Evolutionary conservation across 2,888 invertebrate species (phyloP).

Genomic region (Aporophyla lueneburgensis): DNA sequence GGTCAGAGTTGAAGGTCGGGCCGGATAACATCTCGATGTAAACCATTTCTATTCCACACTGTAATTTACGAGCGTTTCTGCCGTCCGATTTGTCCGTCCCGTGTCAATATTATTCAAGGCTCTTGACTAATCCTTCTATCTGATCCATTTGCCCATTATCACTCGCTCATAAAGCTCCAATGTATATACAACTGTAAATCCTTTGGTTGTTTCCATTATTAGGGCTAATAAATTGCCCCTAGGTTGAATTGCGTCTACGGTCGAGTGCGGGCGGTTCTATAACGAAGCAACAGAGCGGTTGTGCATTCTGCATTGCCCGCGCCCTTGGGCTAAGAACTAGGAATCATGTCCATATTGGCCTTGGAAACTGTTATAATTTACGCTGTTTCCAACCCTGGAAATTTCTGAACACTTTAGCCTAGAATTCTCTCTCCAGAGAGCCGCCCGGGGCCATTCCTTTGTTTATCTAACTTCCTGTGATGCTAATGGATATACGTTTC

Average conservation of each 20-base stretch:
- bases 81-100: constrained; percentile 31
- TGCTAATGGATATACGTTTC: constrained; percentile 47
- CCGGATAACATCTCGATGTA: constrained; percentile 53
- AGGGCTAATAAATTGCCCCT: constrained; percentile 56
- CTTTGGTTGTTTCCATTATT: constrained; percentile 54
- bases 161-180: constrained; percentile 44
- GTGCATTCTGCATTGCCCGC: constrained; percentile 58
- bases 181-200: constrained; percentile 46
- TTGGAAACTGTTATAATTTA: constrained; percentile 59
- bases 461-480: constrained; percentile 47
- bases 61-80: constrained; percentile 39
- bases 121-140: constrained; percentile 34
- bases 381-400: constrained; percentile 44
- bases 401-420: constrained; percentile 37
- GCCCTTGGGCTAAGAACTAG: constrained; percentile 61
- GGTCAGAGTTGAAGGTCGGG: constrained; percentile 45
- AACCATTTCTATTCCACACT: constrained; percentile 36
- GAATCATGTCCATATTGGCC: constrained; percentile 58
- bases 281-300: constrained; percentile 54
- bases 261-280: constrained; percentile 55
- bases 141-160: constrained; percentile 48
- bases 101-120: constrained; percentile 29
- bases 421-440: constrained; percentile 48
- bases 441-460: constrained; percentile 48
- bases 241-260: constrained; percentile 58